Evolutionary conservation across 2,888 invertebrate genomes (phyloP), one percentile per base, ranked within the genome.

Genomic region (Aphodius sticticus): DNA sequence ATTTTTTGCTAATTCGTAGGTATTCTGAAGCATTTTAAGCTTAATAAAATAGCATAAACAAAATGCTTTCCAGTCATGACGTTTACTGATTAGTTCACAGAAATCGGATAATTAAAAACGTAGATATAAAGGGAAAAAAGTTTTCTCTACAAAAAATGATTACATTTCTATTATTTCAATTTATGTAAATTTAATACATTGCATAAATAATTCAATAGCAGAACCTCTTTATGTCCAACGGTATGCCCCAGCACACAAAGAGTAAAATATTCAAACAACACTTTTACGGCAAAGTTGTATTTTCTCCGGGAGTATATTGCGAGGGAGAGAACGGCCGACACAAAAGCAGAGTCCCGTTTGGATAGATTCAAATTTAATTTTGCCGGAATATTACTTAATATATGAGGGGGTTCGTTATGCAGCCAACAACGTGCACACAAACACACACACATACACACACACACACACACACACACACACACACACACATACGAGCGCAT

Each of bases 321-420:
- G 53, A 53, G 12, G 53, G 53, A 12, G 7, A 53, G 4, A 53
- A 53, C 53, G 6, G 12, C 53, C 53, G 53, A 12, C 53, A 53
- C 53, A 53, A 53, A 53, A 53, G 53, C 53, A 9, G 53, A 53
- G 53, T 53, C 53, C 53, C 53, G 9, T 53, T 53, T 5, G 53
- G 53, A 53, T 53, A 53, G 53, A 53, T 53, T 53, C 53, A 53
- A 53, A 53, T 53, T 53, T 53, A 53, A 53, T 53, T 53, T 53
- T 53, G 53, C 12, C 12, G 53, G 53, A 12, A 53, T 53, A 53
- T 53, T 53, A 53, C 53, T 53, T 53, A 53, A 53, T 53, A 53
- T 53, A 53, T 53, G 53, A 53, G 53, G 12, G 53, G 53, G 53
- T 53, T 53, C 53, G 53, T 53, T 53, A 53, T 53, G 53, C 6